Conservation (phyloP, 2,113 vertebrate genomes). For the Gorsachius goisagi region DNA sequence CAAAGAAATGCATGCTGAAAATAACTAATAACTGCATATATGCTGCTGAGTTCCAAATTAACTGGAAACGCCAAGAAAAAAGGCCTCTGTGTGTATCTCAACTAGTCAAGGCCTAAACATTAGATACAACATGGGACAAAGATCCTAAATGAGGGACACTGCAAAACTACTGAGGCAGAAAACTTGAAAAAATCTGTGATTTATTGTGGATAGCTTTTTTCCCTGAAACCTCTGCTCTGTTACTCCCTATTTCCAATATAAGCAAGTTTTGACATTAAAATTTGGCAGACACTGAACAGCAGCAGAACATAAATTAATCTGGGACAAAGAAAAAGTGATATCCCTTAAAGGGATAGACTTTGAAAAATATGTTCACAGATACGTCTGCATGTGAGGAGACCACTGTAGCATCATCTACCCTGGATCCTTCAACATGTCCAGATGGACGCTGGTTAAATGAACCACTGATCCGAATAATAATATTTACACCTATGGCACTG, state of each 20-base stretch:
- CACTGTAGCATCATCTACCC: background rate
- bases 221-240: background rate
- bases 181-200: background rate
- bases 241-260: background rate
- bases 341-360: background rate
- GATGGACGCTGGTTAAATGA: background rate
- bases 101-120: background rate
- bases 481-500: background rate
- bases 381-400: background rate
- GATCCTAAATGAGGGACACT: background rate
- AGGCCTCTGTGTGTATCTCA: background rate
- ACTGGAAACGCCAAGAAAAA: background rate
- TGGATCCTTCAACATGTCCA: background rate
- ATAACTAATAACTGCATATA: slow-evolving; percentile 17
- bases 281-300: background rate
- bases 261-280: background rate
- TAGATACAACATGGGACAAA: background rate
- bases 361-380: background rate
- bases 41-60: slow-evolving; percentile 20
- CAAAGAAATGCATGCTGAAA: slow-evolving; percentile 20
- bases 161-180: background rate
- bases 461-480: background rate
- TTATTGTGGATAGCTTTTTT: background rate
- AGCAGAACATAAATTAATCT: background rate
- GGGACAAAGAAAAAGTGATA: background rate